Evolutionary conservation across 2,888 invertebrate species (phyloP).

Genomic region (Laothoe populi): DNA sequence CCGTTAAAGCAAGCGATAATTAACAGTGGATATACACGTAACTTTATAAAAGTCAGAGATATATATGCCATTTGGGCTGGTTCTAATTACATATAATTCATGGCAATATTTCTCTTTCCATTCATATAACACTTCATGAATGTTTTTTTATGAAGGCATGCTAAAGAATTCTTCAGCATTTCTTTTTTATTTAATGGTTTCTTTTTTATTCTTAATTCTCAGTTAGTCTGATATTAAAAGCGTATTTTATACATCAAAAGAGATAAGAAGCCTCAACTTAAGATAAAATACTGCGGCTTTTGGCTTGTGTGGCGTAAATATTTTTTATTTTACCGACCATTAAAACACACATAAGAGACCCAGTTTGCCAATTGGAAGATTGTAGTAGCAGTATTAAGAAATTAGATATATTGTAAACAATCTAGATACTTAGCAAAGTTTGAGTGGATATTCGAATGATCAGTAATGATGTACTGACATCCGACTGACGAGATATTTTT

Average conservation of each 20-base stretch:
- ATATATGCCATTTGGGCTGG: too few relatives aligned
- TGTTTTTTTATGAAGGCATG: background rate
- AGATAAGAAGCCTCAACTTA: background rate
- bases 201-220: background rate
- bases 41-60: too few relatives aligned
- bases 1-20: too few relatives aligned
- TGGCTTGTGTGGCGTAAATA: background rate
- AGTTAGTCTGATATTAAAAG: background rate
- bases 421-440: too few relatives aligned
- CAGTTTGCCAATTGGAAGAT: background rate
- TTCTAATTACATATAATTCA: too few relatives aligned
- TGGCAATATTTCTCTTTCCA: too few relatives aligned
- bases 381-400: background rate
- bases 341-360: background rate
- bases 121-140: too few relatives aligned
- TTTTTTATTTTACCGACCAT: background rate
- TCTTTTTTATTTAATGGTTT: too few relatives aligned
- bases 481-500: too few relatives aligned
- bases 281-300: background rate
- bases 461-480: too few relatives aligned
- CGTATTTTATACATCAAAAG: background rate
- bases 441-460: too few relatives aligned
- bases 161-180: background rate
- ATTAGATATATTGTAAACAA: background rate
- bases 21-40: too few relatives aligned